A percentile compares a stretch with the other conserved stretches of the same genome.
Evolutionary conservation across 1,140 invertebrate genomes (phyloP).

Genomic region (Eupristina koningsbergeri): DNA sequence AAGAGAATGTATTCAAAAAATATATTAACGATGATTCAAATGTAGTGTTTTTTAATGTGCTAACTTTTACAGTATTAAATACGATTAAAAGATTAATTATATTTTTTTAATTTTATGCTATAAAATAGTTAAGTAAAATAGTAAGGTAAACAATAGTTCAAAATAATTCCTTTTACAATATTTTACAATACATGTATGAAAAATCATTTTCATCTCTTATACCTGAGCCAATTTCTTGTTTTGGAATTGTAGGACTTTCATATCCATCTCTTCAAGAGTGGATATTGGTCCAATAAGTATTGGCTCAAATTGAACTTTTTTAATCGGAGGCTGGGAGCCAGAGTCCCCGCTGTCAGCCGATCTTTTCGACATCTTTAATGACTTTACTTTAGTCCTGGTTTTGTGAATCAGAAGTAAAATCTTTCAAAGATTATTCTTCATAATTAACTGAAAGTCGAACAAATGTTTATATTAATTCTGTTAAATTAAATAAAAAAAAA

Average conservation of each 20-base stretch:
- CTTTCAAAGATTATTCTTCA: not conserved
- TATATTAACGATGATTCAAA: no score
- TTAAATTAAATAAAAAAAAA: not conserved
- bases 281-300: slow-evolving; percentile 93
- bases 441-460: not conserved
- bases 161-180: not conserved
- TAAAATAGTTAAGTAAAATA: no score
- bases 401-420: slow-evolving; percentile 9
- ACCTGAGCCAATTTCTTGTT: slow-evolving; percentile 96
- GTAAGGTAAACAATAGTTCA: not conserved
- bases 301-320: slow-evolving; percentile 95
- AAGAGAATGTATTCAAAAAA: no score
- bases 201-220: slow-evolving; percentile 52
- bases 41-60: no score
- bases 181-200: no score
- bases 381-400: slow-evolving; percentile 21
- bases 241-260: slow-evolving; percentile 96
- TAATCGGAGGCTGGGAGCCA: slow-evolving; percentile 82
- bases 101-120: no score
- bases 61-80: no score
- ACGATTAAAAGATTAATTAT: no score
- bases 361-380: slow-evolving; percentile 81
- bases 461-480: not conserved
- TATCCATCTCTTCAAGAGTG: slow-evolving; percentile 96
- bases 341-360: slow-evolving; percentile 77